Evolutionary conservation across 2,888 invertebrate genomes (phyloP).

Genomic region (Pachycephus smyrnensis): DNA sequence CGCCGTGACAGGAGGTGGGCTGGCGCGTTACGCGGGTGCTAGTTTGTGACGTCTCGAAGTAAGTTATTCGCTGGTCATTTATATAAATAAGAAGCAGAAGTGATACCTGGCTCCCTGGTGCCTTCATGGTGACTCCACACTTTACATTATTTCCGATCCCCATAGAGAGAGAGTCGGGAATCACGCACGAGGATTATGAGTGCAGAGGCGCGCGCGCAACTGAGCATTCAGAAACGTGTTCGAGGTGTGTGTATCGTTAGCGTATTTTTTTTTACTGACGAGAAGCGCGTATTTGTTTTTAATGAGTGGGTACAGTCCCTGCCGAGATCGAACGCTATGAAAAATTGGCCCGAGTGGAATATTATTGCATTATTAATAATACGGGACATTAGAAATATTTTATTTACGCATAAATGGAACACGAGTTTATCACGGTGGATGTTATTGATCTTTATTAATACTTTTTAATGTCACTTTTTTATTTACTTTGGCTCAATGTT

Average conservation of each 20-base stretch:
- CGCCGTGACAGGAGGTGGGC: background rate
- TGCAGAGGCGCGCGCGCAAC: constrained; percentile 33
- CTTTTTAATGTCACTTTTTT: no score
- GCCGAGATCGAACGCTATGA: background rate
- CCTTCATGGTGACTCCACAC: constrained; percentile 60
- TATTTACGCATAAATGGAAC: no score
- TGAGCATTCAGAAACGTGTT: constrained; percentile 46
- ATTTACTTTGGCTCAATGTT: no score
- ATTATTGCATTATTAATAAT: no score
- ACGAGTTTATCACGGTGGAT: no score
- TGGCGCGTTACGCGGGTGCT: constrained; percentile 36
- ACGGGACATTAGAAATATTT: no score
- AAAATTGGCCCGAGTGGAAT: background rate
- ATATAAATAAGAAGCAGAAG: constrained; percentile 66
- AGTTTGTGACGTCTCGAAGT: constrained; percentile 35
- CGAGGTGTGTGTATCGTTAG: constrained; percentile 55
- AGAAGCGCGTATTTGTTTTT: constrained; percentile 51
- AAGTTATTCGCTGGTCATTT: constrained; percentile 66
- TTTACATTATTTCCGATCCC: constrained; percentile 57
- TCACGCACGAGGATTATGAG: constrained; percentile 41
- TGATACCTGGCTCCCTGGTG: constrained; percentile 64
- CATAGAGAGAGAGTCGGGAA: constrained; percentile 30
- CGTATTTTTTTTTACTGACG: constrained; percentile 54
- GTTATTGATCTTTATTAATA: no score
- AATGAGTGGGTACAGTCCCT: constrained; percentile 57